These are phyloP conservation scores for Oryzias sinensis DNA, from an alignment of 2,797 vertebrate species.

Conservation along the genomic window DNA sequence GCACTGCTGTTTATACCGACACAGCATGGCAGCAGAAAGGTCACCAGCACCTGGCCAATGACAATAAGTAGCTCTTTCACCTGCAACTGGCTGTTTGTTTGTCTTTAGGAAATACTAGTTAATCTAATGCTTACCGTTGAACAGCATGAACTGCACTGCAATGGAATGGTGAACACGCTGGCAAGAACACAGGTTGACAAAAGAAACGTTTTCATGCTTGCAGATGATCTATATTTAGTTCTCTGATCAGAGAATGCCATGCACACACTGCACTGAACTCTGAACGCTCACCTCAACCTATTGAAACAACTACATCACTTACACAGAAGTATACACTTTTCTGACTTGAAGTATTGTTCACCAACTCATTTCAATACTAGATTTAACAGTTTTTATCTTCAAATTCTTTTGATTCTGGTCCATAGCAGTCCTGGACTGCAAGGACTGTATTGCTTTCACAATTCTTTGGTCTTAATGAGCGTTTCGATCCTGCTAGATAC, in stretches of 20 bases:
- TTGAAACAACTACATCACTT: conserved; percentile 51
- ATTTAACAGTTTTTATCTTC: too few species aligned
- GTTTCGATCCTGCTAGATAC: too few species aligned
- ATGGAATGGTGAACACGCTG: conserved; percentile 60
- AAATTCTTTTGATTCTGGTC: too few species aligned
- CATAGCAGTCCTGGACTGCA: too few species aligned
- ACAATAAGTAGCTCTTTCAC: conserved; percentile 57
- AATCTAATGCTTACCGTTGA: conserved; percentile 62
- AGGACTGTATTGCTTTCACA: too few species aligned
- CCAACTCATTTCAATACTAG: too few species aligned
- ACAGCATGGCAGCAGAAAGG: conserved; percentile 58
- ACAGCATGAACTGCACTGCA: conserved; percentile 79
- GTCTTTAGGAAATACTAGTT: conserved; percentile 44
- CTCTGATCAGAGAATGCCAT: conserved; percentile 70
- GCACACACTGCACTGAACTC: conserved; percentile 70
- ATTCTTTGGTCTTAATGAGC: too few species aligned
- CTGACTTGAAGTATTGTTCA: too few species aligned
- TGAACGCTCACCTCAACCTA: conserved; percentile 62
- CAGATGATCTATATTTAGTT: conserved; percentile 70
- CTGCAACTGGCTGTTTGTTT: conserved; percentile 63
- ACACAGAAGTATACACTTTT: conserved; percentile 10
- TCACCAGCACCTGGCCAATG: conserved; percentile 49
- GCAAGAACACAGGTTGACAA: conserved; percentile 55
- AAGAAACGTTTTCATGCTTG: conserved; percentile 54
- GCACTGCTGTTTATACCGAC: conserved; percentile 51